Evolutionary conservation across 1,140 invertebrate genomes (phyloP).

Genomic region (Mizuhopecten yessoensis): DNA sequence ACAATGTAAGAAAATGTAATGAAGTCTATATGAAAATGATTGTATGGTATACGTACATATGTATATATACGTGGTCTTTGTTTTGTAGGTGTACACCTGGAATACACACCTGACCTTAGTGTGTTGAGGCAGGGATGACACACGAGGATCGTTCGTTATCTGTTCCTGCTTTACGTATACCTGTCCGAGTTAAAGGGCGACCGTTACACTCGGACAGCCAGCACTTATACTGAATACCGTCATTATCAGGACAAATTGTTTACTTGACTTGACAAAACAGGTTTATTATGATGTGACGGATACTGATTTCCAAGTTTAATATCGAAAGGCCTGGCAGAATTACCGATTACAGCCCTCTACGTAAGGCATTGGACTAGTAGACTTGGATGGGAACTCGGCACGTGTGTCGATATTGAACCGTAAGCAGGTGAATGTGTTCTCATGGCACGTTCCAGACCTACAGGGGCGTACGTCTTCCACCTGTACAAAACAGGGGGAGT

Average conservation of each 20-base stretch:
- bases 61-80: not conserved
- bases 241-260: no score
- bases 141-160: not conserved
- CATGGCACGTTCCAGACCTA: not conserved
- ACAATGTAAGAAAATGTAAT: no score
- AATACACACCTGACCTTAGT: not conserved
- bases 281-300: not conserved
- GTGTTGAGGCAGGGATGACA: not conserved
- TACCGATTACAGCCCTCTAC: not conserved
- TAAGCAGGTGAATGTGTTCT: not conserved
- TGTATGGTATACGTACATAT: no score
- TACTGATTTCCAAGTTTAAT: not conserved
- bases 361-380: not conserved
- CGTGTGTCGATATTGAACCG: not conserved
- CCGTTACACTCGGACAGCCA: not conserved
- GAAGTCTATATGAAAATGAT: no score
- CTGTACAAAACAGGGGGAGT: not conserved
- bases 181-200: not conserved
- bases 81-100: constrained; percentile 5
- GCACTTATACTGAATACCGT: not conserved
- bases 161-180: not conserved
- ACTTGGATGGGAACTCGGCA: not conserved
- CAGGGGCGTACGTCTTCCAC: not conserved
- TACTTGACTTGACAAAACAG: not conserved
- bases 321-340: not conserved